A percentile compares a stretch with the other conserved stretches of the same genome.
Conservation (phyloP, 2,113 vertebrate genomes). For the Pogonocichla stellata region DNA sequence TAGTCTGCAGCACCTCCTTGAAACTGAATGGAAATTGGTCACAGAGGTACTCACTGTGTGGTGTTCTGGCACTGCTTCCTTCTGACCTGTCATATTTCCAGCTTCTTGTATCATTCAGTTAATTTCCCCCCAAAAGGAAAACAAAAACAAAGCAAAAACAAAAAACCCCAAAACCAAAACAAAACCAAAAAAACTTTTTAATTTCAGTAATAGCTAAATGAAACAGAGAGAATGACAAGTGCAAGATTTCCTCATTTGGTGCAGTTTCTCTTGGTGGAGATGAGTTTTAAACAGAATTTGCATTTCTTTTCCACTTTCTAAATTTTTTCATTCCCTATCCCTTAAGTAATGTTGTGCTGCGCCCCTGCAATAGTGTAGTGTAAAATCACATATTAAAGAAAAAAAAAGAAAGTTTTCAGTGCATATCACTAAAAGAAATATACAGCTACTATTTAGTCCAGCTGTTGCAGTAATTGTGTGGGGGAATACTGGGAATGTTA, state of each 20-base stretch:
- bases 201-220: not conserved
- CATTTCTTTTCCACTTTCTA: not conserved
- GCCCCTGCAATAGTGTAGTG: not conserved
- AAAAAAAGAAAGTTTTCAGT: not conserved
- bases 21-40: not conserved
- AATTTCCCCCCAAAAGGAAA: not conserved
- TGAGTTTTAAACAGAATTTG: not conserved
- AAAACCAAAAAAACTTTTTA: not conserved
- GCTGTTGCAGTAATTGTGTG: not conserved
- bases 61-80: not conserved
- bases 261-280: not conserved
- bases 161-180: not conserved
- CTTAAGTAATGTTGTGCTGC: not conserved
- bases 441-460: not conserved
- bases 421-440: not conserved
- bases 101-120: not conserved
- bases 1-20: not conserved
- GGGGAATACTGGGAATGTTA: not conserved
- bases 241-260: not conserved
- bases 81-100: not conserved
- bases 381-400: too few relatives aligned
- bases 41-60: not conserved
- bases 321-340: not conserved
- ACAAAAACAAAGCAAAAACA: not conserved
- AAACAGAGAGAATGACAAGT: not conserved